These are phyloP conservation scores for Fulica atra DNA, from an alignment of 2,113 vertebrate species.

Conservation along the genomic window DNA sequence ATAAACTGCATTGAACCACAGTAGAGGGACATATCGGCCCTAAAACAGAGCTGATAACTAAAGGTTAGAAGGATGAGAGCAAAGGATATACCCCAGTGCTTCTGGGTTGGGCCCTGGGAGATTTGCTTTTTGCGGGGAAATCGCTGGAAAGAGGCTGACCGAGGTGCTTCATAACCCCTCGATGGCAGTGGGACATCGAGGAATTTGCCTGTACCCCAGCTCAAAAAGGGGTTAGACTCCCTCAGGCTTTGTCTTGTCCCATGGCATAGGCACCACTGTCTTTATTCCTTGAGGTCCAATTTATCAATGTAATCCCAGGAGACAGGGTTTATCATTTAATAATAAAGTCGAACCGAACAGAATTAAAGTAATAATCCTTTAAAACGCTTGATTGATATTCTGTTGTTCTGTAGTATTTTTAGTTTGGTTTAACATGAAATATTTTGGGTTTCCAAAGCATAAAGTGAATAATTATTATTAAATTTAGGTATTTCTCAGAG, in stretches of 20 bases:
- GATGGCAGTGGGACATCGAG: background rate
- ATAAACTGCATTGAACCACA: background rate
- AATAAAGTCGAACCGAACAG: conserved; percentile 39
- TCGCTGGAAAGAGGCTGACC: background rate
- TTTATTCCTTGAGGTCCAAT: background rate
- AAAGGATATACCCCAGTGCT: background rate
- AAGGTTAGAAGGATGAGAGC: background rate
- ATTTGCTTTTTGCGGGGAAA: background rate
- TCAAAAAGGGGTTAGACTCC: background rate
- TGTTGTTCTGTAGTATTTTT: conserved; percentile 63
- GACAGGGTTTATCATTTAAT: conserved; percentile 1
- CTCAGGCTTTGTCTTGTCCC: background rate
- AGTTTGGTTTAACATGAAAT: conserved; percentile 62
- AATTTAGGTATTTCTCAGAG: background rate
- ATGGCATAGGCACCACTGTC: background rate
- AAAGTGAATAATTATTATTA: conserved; percentile 2
- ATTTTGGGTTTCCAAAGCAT: conserved; percentile 33
- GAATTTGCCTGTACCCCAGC: background rate
- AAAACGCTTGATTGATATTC: conserved; percentile 67
- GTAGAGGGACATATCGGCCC: background rate
- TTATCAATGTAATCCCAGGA: background rate
- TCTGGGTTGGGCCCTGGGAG: background rate
- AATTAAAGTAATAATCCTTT: conserved; percentile 52
- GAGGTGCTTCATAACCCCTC: background rate
- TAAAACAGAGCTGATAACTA: background rate